Evolutionary conservation across 1,140 invertebrate genomes (phyloP).

Genomic region (Oppia nitens): DNA sequence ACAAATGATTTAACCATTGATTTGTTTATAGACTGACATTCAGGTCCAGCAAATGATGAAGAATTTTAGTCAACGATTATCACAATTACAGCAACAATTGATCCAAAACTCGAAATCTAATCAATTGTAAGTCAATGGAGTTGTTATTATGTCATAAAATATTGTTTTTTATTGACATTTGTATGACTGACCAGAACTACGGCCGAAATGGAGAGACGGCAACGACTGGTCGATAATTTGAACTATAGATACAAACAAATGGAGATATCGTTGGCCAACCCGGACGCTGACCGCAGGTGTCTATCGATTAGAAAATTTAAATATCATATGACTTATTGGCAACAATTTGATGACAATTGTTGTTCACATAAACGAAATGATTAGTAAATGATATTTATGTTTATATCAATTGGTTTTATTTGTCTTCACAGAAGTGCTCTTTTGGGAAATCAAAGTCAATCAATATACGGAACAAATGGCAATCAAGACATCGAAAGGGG

Average conservation of each 20-base stretch:
- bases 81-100: slow-evolving; percentile 2
- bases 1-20: neutral
- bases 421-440: slow-evolving; percentile 21
- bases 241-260: slow-evolving; percentile 28
- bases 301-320: too few species aligned
- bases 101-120: neutral
- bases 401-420: neutral
- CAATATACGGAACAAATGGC: slow-evolving; percentile 7
- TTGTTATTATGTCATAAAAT: neutral
- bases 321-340: too few species aligned
- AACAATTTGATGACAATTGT: too few species aligned
- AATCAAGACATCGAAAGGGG: slow-evolving; percentile 14
- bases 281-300: slow-evolving; percentile 23
- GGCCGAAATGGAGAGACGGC: slow-evolving; percentile 28
- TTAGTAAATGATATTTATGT: neutral
- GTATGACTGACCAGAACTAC: slow-evolving; percentile 23
- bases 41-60: slow-evolving; percentile 2
- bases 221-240: slow-evolving; percentile 28
- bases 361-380: slow-evolving; percentile 2
- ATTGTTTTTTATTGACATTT: neutral
- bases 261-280: slow-evolving; percentile 18
- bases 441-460: slow-evolving; percentile 19
- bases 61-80: slow-evolving; percentile 1
- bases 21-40: slow-evolving; percentile 3
- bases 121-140: neutral